These are phyloP conservation scores for Cylloceria caligata DNA, from an alignment of 2,888 invertebrate genomes.

Conservation along the genomic window DNA sequence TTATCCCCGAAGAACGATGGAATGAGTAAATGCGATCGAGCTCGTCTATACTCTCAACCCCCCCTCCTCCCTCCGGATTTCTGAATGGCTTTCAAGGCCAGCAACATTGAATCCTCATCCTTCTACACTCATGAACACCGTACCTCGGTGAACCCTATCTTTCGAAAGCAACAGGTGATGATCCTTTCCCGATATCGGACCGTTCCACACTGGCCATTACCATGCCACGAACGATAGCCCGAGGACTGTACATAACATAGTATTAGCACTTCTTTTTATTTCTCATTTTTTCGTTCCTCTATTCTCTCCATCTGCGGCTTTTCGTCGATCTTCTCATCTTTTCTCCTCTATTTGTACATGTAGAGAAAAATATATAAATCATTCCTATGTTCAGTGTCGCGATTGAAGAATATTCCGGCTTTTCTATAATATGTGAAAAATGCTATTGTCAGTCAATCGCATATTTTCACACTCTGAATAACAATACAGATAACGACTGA, in stretches of 20 bases:
- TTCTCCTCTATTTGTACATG: slow-evolving; percentile 46
- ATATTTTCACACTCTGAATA: no score
- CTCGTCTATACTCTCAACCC: slow-evolving; percentile 80
- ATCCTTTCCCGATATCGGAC: slow-evolving; percentile 84
- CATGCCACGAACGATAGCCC: slow-evolving; percentile 66
- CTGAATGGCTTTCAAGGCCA: slow-evolving; percentile 82
- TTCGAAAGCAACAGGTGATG: slow-evolving; percentile 83
- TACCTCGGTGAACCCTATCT: slow-evolving; percentile 80
- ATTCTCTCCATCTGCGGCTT: slow-evolving; percentile 67
- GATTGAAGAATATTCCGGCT: no score
- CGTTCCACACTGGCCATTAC: slow-evolving; percentile 69
- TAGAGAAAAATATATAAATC: no score
- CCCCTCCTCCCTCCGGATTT: no score
- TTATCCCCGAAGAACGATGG: slow-evolving; percentile 40
- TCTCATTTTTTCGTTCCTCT: slow-evolving; percentile 55
- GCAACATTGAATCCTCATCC: slow-evolving; percentile 78
- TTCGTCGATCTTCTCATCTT: slow-evolving; percentile 57
- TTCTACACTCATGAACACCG: slow-evolving; percentile 66
- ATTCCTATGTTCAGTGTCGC: no score
- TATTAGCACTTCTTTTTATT: slow-evolving; percentile 66
- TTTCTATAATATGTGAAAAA: no score
- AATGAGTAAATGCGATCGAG: slow-evolving; percentile 61
- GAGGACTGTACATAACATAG: slow-evolving; percentile 48
- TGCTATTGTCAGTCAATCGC: no score
- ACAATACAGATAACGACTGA: no score